A percentile compares a stretch with the other conserved stretches of the same genome.
phyloP scores from a whole-genome alignment of 2,888 invertebrate genomes.

The Pycnomerus fuliginosus region DNA sequence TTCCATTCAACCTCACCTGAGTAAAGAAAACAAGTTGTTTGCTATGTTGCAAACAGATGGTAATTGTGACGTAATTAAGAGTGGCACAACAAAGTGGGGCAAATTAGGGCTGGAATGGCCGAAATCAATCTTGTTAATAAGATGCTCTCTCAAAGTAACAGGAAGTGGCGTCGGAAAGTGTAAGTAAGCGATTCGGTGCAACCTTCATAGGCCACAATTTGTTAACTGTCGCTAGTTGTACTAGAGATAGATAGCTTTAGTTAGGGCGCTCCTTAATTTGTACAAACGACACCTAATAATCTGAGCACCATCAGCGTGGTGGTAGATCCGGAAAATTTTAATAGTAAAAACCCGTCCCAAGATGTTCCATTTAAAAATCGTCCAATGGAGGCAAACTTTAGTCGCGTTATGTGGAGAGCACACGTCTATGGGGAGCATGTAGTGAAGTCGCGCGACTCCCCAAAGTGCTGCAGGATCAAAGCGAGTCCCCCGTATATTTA shows the following conservation, averaged over 20 bases:
- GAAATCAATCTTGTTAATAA: conserved; percentile 51
- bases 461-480: conserved; percentile 47
- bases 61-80: conserved; percentile 32
- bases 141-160: conserved; percentile 44
- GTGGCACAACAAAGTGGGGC: conserved; percentile 36
- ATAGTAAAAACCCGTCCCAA: too few species aligned
- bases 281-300: conserved; percentile 11
- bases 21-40: too few species aligned
- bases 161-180: conserved; percentile 45
- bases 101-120: conserved; percentile 41
- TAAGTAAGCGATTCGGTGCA: conserved; percentile 47
- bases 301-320: too few species aligned
- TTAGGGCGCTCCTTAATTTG: conserved; percentile 24
- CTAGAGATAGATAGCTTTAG: conserved; percentile 46
- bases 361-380: conserved; percentile 32
- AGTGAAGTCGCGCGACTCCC: conserved; percentile 40
- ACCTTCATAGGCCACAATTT: conserved; percentile 47
- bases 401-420: conserved; percentile 31
- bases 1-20: too few species aligned
- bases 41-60: too few species aligned
- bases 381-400: conserved; percentile 35
- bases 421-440: conserved; percentile 33
- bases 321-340: too few species aligned
- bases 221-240: conserved; percentile 48
- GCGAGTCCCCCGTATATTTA: conserved; percentile 50